phyloP scores from a whole-genome alignment of 2,797 vertebrate genomes.

The Acropternis orthonyx region DNA sequence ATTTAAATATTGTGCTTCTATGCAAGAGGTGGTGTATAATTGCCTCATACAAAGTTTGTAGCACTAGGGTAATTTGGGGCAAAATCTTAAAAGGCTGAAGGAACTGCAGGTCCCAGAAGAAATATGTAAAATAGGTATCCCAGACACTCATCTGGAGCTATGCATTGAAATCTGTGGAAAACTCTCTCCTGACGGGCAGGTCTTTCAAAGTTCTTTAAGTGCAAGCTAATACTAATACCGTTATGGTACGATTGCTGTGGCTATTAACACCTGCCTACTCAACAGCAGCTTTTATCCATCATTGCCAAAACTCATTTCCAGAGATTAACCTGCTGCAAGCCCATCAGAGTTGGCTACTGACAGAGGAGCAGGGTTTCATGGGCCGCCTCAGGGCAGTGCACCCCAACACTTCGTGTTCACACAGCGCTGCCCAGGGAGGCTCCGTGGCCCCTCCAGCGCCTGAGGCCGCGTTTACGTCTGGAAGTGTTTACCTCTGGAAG shows the following conservation, averaged over 20 bases:
- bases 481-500: not conserved
- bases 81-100: not conserved
- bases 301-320: not conserved
- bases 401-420: rapidly evolving
- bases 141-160: not conserved
- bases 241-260: not conserved
- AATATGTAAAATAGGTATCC: rapidly evolving
- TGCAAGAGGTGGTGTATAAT: not conserved
- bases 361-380: rapidly evolving
- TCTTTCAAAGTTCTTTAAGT: not conserved
- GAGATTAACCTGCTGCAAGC: not conserved
- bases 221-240: not conserved
- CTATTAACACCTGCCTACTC: not conserved
- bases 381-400: rapidly evolving
- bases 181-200: not conserved
- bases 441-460: rapidly evolving
- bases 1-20: not conserved
- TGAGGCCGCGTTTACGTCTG: rapidly evolving
- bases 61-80: not conserved
- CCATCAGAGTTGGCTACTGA: rapidly evolving
- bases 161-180: not conserved
- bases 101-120: not conserved
- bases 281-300: not conserved
- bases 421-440: rapidly evolving
- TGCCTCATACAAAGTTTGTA: not conserved